A percentile compares a stretch with the other conserved stretches of the same genome.
Evolutionary conservation across 2,888 invertebrate species (phyloP).

Genomic region (Volucella inanis): DNA sequence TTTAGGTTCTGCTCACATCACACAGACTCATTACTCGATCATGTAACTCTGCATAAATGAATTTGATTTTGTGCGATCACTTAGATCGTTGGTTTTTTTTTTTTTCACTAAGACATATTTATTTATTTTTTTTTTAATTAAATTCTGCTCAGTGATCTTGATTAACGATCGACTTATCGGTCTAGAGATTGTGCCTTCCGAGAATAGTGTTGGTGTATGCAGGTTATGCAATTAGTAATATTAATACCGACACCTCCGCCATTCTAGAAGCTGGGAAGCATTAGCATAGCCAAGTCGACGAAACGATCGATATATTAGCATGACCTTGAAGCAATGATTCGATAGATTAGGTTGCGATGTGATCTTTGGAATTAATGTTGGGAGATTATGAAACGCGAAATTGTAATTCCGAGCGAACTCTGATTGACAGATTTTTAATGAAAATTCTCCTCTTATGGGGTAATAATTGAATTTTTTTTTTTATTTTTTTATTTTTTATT

Average conservation of each 20-base stretch:
- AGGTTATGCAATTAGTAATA: conserved; percentile 64
- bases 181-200: conserved; percentile 36
- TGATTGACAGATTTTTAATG: conserved; percentile 67
- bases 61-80: conserved; percentile 15
- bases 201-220: conserved; percentile 13
- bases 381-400: conserved; percentile 55
- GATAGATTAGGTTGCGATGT: conserved; percentile 32
- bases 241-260: conserved; percentile 72
- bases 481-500: conserved; percentile 1
- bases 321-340: conserved; percentile 52
- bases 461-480: conserved; percentile 36
- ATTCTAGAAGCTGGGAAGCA: conserved; percentile 22
- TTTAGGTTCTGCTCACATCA: conserved; percentile 26
- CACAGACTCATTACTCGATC: no score
- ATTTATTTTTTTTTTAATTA: conserved; percentile 52
- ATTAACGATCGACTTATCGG: conserved; percentile 69
- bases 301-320: neutral
- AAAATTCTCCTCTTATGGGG: conserved; percentile 46
- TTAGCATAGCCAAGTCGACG: conserved; percentile 37
- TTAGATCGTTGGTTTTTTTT: conserved; percentile 6
- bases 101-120: neutral
- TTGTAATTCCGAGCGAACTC: conserved; percentile 47
- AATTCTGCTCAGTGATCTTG: conserved; percentile 64
- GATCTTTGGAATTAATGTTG: conserved; percentile 41
- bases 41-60: conserved; percentile 48